Percentiles rank a stretch among this genome's conserved stretches.
These are phyloP conservation scores for Cephonodes hylas DNA, from an alignment of 2,888 invertebrate species.

Conservation along the genomic window DNA sequence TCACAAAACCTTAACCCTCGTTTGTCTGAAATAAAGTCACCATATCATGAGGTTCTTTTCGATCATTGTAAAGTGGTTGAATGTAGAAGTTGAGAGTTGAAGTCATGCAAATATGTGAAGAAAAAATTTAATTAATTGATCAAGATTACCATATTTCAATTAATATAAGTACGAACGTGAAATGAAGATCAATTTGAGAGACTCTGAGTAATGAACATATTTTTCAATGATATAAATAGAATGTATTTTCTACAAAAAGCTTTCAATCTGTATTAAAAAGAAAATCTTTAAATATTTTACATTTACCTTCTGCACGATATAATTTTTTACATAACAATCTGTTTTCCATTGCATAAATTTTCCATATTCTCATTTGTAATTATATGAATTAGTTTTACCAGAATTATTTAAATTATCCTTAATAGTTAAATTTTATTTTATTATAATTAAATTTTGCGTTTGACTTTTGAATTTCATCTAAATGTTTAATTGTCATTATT, in stretches of 20 bases:
- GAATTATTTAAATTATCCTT: slow-evolving; percentile 42
- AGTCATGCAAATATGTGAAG: neutral
- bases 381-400: neutral
- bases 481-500: slow-evolving; percentile 29
- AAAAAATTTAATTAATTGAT: neutral
- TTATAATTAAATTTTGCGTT: slow-evolving; percentile 41
- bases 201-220: neutral
- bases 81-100: too few species aligned
- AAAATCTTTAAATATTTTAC: neutral
- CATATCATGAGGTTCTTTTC: too few species aligned
- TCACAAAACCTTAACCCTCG: slow-evolving; percentile 40
- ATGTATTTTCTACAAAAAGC: neutral
- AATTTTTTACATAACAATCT: slow-evolving; percentile 27
- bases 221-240: neutral
- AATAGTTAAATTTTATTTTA: slow-evolving; percentile 54
- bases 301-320: slow-evolving; percentile 12
- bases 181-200: neutral
- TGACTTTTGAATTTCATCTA: slow-evolving; percentile 67
- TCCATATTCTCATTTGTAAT: slow-evolving; percentile 16
- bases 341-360: slow-evolving; percentile 30
- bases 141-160: neutral
- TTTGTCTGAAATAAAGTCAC: slow-evolving; percentile 21
- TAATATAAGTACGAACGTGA: too few species aligned
- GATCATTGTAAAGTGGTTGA: too few species aligned
- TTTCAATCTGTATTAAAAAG: neutral